Evolutionary conservation across 1,140 invertebrate genomes (phyloP), one percentile per base, ranked within the genome.

Genomic region (Camponotus floridanus): DNA sequence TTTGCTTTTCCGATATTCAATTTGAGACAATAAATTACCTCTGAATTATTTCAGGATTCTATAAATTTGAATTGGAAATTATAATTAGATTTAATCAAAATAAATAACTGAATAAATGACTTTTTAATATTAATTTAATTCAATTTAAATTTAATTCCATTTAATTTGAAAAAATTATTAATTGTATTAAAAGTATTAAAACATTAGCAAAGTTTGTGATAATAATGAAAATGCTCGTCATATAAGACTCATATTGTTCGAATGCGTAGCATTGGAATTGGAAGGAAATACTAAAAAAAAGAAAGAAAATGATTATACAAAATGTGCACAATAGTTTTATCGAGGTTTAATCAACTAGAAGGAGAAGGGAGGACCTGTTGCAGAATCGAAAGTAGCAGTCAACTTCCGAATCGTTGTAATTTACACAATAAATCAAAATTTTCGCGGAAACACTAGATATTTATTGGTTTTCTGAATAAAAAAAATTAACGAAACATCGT

Each of bases 321-420:
- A 48, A 48, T 48, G 45, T 13, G 45, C 45, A 48, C 13, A 33
- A 78, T 67, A 55, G 45, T 39, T 36, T 76, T 65, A 83, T 83
- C 70, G 55, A 74, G n/a, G 26, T 11, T 6, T 18, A 36, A 83
- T 83, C 68, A 11, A 8, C n/a, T 31, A 76, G 70, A 13, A 74
- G 39, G 26, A 36, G 61, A 74, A 80, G 64, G 13, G 45, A 55
- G 21, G 64, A 80, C 45, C 45, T 80, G 76, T 80, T 80, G 45
- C 59, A n/a, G 76, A 55, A 21, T 55, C 78, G 78, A 45, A 81
- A 81, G 48, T 21, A 51, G 71, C 11, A 55, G 36, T 71, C 71
- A 71, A 57, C 21, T 21, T 65, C 15, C 21, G 42, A 45, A 21
- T 31, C 48, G 26, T 81, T 18, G 65, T 48, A 31, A 79, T 79